Conservation (phyloP, 2,797 vertebrate genomes). For the Hippopotamyrus pictus region DNA sequence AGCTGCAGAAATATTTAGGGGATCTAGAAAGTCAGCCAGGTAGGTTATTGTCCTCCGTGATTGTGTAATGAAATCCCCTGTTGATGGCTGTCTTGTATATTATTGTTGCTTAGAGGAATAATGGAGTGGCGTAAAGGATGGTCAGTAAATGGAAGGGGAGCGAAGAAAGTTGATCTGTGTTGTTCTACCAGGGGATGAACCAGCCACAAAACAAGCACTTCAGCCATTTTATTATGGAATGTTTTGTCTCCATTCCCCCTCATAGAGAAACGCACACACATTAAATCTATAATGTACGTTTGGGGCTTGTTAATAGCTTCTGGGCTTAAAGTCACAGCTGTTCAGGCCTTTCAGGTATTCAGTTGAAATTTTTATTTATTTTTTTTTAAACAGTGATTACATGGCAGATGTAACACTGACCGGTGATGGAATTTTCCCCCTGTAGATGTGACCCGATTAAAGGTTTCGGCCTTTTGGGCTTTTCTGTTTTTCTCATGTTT, state of each 20-base stretch:
- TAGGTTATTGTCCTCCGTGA: neutral
- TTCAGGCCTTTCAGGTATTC: neutral
- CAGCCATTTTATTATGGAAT: neutral
- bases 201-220: neutral
- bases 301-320: neutral
- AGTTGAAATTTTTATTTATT: neutral
- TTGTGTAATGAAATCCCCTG: neutral
- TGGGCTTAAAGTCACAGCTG: neutral
- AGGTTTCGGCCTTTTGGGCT: neutral
- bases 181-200: neutral
- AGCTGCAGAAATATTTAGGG: neutral
- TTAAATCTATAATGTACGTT: neutral
- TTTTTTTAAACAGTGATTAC: neutral
- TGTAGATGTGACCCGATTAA: neutral
- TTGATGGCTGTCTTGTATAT: neutral
- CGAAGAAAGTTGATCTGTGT: neutral
- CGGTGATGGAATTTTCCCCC: neutral
- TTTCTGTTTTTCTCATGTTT: neutral
- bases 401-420: neutral
- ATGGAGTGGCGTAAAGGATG: neutral
- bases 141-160: neutral
- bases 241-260: neutral
- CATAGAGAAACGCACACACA: neutral
- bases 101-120: neutral
- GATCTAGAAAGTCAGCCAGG: neutral